Evolutionary conservation across 2,888 invertebrate species (phyloP).

Genomic region (Pheosia gnoma): DNA sequence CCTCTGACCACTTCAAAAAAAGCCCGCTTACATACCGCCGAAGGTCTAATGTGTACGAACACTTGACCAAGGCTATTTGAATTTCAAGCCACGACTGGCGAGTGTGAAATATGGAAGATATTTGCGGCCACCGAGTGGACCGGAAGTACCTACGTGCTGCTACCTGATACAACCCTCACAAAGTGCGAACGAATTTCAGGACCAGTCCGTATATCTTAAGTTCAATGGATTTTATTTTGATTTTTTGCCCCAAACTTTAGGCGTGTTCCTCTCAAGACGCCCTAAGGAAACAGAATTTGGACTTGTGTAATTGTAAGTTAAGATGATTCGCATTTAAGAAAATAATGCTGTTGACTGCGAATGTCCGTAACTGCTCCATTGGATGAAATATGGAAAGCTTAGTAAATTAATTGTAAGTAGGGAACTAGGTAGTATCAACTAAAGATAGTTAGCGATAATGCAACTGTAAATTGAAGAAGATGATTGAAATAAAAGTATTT

Average conservation of each 20-base stretch:
- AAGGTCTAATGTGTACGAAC: conserved; percentile 15
- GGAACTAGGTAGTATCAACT: too few relatives aligned
- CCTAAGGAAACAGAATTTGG: too few relatives aligned
- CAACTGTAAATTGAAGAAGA: too few relatives aligned
- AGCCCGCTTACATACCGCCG: neutral
- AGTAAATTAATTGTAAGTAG: too few relatives aligned
- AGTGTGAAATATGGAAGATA: conserved; percentile 32
- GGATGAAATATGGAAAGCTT: too few relatives aligned
- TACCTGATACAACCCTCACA: conserved; percentile 14
- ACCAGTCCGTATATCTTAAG: conserved; percentile 11
- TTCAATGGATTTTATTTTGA: conserved; percentile 12
- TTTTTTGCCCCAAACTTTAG: neutral
- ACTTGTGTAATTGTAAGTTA: too few relatives aligned
- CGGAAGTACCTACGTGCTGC: conserved; percentile 11
- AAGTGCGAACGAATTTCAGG: conserved; percentile 13
- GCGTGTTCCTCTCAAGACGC: too few relatives aligned
- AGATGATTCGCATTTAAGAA: too few relatives aligned
- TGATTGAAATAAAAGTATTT: too few relatives aligned
- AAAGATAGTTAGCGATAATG: too few relatives aligned
- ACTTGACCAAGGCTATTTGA: conserved; percentile 23
- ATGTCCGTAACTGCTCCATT: too few relatives aligned
- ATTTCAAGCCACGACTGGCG: conserved; percentile 30
- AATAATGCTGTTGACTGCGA: too few relatives aligned
- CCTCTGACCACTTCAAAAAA: conserved; percentile 1
- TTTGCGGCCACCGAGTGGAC: conserved; percentile 19